Evolutionary conservation across 2,888 invertebrate species (phyloP).

Genomic region (Pollenia griseotomentosa): DNA sequence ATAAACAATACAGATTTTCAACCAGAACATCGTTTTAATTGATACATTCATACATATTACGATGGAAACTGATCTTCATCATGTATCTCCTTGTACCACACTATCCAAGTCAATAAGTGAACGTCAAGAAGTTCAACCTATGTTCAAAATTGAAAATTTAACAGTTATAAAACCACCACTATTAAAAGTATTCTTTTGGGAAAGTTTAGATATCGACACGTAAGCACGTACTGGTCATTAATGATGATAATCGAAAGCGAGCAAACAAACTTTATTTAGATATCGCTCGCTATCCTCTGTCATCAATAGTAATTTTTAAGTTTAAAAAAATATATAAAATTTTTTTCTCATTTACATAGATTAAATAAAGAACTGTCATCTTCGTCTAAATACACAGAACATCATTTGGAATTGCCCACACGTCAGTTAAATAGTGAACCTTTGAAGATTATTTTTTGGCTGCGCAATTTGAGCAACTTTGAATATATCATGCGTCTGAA

Average conservation of each 20-base stretch:
- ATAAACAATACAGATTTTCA: not conserved
- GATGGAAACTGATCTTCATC: not conserved
- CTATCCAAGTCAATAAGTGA: not conserved
- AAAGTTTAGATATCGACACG: conserved; percentile 79
- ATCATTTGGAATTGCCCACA: conserved; percentile 77
- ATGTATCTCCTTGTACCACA: not conserved
- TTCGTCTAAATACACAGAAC: conserved; percentile 74
- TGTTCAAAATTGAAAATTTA: conserved; percentile 79
- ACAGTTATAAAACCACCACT: conserved; percentile 78
- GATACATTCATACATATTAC: not conserved
- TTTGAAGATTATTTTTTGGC: conserved; percentile 79
- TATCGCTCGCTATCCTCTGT: too few relatives aligned
- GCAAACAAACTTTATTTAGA: too few relatives aligned
- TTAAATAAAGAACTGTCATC: conserved; percentile 77
- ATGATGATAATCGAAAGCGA: not conserved
- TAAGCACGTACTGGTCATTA: conserved; percentile 48
- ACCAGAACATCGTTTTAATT: too few relatives aligned
- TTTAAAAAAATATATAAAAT: too few relatives aligned
- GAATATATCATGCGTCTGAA: conserved; percentile 74
- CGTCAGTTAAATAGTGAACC: conserved; percentile 79
- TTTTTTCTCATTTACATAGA: conserved; percentile 57
- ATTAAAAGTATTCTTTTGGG: conserved; percentile 80
- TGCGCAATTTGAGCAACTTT: conserved; percentile 76
- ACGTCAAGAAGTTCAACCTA: conserved; percentile 60
- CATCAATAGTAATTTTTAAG: too few relatives aligned